phyloP scores from a whole-genome alignment of 2,113 vertebrate species.

The Alethe castanea region DNA sequence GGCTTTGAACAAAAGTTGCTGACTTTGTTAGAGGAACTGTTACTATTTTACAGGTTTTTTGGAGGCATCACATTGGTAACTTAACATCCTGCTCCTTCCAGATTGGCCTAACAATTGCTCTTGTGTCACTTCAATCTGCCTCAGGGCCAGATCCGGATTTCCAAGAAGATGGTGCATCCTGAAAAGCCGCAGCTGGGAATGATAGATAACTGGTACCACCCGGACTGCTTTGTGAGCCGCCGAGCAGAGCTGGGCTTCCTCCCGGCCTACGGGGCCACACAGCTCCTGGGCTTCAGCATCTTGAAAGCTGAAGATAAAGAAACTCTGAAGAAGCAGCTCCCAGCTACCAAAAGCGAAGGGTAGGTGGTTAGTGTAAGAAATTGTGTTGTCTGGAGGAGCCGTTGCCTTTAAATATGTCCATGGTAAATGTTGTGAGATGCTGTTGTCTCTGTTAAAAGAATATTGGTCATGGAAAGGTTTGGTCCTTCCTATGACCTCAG shows the following conservation, averaged over 20 bases:
- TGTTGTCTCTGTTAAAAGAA: neutral
- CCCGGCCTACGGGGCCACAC: constrained; percentile 79
- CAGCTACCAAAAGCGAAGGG: constrained; percentile 86
- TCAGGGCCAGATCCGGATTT: constrained; percentile 93
- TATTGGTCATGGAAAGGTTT: neutral
- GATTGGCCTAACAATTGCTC: neutral
- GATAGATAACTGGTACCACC: constrained; percentile 99
- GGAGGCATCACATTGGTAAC: neutral
- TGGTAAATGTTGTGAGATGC: neutral
- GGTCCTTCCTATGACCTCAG: neutral
- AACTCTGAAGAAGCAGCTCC: constrained; percentile 87
- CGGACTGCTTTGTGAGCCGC: constrained; percentile 84
- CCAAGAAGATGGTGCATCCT: constrained; percentile 91
- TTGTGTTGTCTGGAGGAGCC: neutral
- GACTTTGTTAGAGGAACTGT: neutral
- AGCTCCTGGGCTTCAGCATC: constrained; percentile 86
- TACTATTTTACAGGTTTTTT: neutral
- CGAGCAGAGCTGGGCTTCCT: constrained; percentile 89
- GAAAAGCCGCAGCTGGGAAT: constrained; percentile 95
- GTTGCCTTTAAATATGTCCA: neutral
- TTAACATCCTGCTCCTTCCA: neutral
- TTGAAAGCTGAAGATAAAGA: constrained; percentile 87
- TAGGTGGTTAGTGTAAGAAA: constrained; percentile 13
- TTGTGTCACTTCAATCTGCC: neutral
- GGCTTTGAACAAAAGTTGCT: neutral